Evolutionary conservation across 2,888 invertebrate species (phyloP).

Genomic region (Crocallis elinguaria): DNA sequence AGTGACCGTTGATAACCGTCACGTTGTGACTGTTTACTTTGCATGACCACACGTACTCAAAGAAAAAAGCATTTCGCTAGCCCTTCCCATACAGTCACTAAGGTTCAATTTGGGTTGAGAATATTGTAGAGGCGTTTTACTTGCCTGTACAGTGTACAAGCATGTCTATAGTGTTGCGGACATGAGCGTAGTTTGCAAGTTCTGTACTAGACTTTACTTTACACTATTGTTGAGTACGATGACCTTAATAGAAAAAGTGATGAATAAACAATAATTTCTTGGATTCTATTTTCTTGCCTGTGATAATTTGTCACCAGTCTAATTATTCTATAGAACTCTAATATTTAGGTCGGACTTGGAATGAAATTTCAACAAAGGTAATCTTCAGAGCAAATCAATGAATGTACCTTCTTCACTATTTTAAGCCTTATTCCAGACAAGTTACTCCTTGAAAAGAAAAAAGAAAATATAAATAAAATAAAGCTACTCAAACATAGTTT

Average conservation of each 20-base stretch:
- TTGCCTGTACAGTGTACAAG: conserved; percentile 7
- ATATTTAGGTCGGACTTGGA: too few species aligned
- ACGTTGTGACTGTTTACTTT: conserved; percentile 54
- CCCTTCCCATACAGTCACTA: conserved; percentile 10
- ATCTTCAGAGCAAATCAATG: too few species aligned
- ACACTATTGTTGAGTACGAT: not conserved
- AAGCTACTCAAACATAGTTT: too few species aligned
- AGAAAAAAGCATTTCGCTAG: conserved; percentile 20
- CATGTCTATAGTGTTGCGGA: conserved; percentile 1
- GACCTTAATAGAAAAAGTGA: not conserved
- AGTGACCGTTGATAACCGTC: conserved; percentile 78
- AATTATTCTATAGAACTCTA: too few species aligned
- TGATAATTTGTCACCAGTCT: too few species aligned
- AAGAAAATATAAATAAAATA: too few species aligned
- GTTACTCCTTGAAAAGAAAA: too few species aligned
- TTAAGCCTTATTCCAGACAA: too few species aligned
- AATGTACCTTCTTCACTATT: too few species aligned
- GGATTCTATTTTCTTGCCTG: too few species aligned
- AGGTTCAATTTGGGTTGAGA: conserved; percentile 2
- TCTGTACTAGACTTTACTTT: not conserved
- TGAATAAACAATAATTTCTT: not conserved
- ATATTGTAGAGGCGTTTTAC: not conserved
- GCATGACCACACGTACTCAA: conserved; percentile 52
- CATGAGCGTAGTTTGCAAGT: not conserved
- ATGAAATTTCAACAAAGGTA: too few species aligned